These are phyloP conservation scores for Orius insidiosus DNA, from an alignment of 1,140 invertebrate species.

Conservation along the genomic window DNA sequence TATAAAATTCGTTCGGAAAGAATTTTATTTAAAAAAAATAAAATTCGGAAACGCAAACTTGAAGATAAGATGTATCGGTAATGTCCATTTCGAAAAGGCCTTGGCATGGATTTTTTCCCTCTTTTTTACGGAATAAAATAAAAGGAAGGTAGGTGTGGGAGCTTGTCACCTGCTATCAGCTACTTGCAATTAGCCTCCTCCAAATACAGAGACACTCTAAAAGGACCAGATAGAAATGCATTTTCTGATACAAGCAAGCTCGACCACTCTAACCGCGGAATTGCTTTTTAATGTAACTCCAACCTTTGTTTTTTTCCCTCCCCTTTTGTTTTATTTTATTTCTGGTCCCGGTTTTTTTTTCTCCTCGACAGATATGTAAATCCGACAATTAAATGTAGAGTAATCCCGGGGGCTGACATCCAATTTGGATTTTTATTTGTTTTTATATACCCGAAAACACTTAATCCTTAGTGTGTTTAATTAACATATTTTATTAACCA, in stretches of 20 bases:
- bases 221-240: too few species aligned
- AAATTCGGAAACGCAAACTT: too few species aligned
- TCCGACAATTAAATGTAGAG: slow-evolving; percentile 5
- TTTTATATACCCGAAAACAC: slow-evolving; percentile 2
- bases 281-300: not conserved
- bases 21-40: too few species aligned
- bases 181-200: too few species aligned
- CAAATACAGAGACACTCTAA: too few species aligned
- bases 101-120: too few species aligned
- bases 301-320: not conserved
- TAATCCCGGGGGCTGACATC: slow-evolving; percentile 5
- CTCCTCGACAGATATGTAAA: not conserved
- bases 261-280: not conserved
- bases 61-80: too few species aligned
- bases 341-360: not conserved
- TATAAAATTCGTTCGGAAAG: too few species aligned
- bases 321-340: not conserved
- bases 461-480: not conserved
- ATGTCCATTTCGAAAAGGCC: too few species aligned
- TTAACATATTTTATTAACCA: slow-evolving; percentile 4
- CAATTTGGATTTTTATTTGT: slow-evolving; percentile 4
- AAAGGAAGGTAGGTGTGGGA: too few species aligned
- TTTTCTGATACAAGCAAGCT: not conserved
- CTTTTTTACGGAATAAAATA: too few species aligned
- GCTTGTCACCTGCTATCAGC: too few species aligned